These are phyloP conservation scores for Chloroceryle aenea DNA, from an alignment of 2,113 vertebrate species.

Conservation along the genomic window DNA sequence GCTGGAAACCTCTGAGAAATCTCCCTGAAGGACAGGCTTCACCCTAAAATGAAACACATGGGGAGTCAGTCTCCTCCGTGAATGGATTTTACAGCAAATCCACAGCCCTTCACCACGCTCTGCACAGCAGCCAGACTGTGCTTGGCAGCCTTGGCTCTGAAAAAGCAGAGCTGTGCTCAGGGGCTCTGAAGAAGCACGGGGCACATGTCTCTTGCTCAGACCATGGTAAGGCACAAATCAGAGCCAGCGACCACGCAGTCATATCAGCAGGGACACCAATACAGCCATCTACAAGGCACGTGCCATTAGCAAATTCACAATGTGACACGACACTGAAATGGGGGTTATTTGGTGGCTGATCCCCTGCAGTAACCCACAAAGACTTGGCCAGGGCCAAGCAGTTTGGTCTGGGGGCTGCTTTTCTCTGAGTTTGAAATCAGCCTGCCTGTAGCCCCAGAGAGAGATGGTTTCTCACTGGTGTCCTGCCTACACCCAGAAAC, in stretches of 20 bases:
- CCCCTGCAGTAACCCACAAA: not conserved
- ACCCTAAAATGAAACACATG: not conserved
- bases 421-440: not conserved
- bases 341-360: not conserved
- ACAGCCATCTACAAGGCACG: fast-evolving
- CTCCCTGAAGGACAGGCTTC: not conserved
- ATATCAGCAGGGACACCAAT: fast-evolving
- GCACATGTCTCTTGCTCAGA: fast-evolving
- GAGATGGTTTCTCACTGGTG: not conserved
- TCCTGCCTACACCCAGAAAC: not conserved
- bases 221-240: fast-evolving
- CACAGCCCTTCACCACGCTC: not conserved
- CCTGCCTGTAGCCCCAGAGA: not conserved
- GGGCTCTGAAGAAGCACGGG: not conserved
- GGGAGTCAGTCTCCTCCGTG: not conserved
- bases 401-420: not conserved
- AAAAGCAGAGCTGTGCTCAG: not conserved
- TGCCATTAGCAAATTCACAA: not conserved
- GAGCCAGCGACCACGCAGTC: not conserved
- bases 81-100: not conserved
- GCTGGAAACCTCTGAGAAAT: not conserved
- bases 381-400: not conserved
- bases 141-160: not conserved
- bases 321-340: not conserved
- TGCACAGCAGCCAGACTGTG: not conserved